Evolutionary conservation across 2,797 vertebrate species (phyloP), one percentile per base, ranked within the genome.

Genomic region (Parauchenoglanis ngamensis): DNA sequence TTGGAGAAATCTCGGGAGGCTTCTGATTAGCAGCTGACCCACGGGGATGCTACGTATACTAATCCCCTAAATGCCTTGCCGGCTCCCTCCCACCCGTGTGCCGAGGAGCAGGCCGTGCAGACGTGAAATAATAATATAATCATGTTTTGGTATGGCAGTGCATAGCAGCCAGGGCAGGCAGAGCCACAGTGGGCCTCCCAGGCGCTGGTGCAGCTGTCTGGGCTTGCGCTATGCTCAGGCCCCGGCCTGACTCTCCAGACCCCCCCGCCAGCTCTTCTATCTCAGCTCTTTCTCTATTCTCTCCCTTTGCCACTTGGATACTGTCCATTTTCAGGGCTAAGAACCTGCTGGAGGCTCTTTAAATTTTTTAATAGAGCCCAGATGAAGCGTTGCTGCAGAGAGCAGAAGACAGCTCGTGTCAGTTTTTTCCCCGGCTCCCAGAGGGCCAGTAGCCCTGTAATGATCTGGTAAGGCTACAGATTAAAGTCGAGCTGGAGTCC

Each of bases 1-100:
- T 94, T 95, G 94, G 96, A 94, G 93, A 95, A 96, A 96, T 98
- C 98, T 98, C 96, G 86, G 93, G 96, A 97, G 97, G 96, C 94
- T 97, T 97, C 96, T 98, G 97, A 98, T 98, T 98, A 98, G 97
- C 96, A 97, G 97, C 96, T 98, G 97, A 98, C 97, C 97, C 97
- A 96, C 96, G 95, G 97, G 97, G 96, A 97, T 95, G 95, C 94
- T 95, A 95, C 95, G 96, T 95, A 96, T 96, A 95, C 96, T 96
- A 97, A 97, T 97, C 96, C 95, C 95, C 95, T 96, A 97, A 97
- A 97, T 96, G 96, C 95, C 96, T 95, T 94, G 94, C 96, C 95
- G 95, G 96, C 87, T 94, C 94, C 94, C 94, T 94, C 95, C 95
- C 94, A 94, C 86, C 86, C 85, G 57, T 82, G 85, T 91, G 94